Evolutionary conservation across 2,888 invertebrate species (phyloP), one percentile per base, ranked within the genome.

Genomic region (Latrodectus elegans): DNA sequence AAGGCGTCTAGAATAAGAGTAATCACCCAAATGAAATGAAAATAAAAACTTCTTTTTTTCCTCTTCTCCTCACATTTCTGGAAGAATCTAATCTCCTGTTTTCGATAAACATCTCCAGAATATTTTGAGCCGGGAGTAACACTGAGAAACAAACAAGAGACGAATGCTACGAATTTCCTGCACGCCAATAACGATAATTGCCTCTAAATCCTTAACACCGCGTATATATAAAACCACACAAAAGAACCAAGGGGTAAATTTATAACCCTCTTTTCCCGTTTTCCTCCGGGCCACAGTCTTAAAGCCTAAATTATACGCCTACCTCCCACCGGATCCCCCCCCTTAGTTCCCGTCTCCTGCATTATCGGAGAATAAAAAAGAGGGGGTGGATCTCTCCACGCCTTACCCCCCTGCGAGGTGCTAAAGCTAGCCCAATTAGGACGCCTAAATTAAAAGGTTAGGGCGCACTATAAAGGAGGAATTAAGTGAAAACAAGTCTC

Each of bases 401-500:
- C 53, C 68, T 55, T 22, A 26, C 22, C 8, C 49, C 67, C n/a
- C 26, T n/a, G 49, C 17, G 51, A 71, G 78, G 68, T 78, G 84
- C 71, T 78, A 72, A 75, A 88, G 88, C 88, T 79, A 67, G 71
- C 86, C 89, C 89, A 89, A 89, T 89, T 89, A 89, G 80, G 84
- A 22, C 55, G 15, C 73, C 89, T 84, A 87, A 89, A 89, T 89
- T 87, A 89, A 89, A 89, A 86, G 86, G 89, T 86, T 89, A 83
- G 86, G 72, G 80, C 64, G 64, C 60, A 70, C 85, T 83, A 86
- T 89, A 82, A 89, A 89, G 81, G 88, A 74, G 73, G 83, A 84
- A 89, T 89, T 89, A 89, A 81, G 86, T 77, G 84, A 79, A 80
- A 89, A 89, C 89, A 89, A 89, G 88, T 88, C 81, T 84, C 88